phyloP scores from a whole-genome alignment of 1,140 invertebrate species.

The Ostrea edulis region DNA sequence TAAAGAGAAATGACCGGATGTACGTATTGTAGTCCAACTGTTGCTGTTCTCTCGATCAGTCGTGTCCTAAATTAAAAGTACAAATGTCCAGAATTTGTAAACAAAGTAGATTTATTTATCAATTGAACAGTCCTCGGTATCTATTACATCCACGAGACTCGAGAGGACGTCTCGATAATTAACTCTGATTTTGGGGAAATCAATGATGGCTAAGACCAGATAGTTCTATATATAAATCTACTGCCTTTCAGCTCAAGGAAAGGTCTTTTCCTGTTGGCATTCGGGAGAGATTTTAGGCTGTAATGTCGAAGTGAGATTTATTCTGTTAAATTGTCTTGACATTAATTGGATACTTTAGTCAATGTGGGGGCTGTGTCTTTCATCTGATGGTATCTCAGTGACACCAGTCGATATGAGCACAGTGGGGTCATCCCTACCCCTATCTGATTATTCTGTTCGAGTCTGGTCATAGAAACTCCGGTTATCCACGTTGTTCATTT shows the following conservation, averaged over 20 bases:
- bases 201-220: neutral
- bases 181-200: neutral
- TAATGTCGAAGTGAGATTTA: neutral
- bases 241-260: neutral
- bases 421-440: too few relatives aligned
- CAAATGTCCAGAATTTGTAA: neutral
- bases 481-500: too few relatives aligned
- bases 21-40: neutral
- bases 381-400: neutral
- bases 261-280: neutral
- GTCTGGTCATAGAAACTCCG: too few relatives aligned
- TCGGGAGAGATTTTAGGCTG: neutral
- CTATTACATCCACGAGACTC: neutral
- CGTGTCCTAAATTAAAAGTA: neutral
- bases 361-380: neutral
- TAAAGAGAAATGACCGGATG: too few relatives aligned
- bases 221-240: neutral
- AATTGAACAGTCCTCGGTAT: neutral
- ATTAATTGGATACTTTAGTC: neutral
- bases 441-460: too few relatives aligned
- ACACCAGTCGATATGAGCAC: too few relatives aligned
- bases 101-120: neutral
- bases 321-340: constrained; percentile 24
- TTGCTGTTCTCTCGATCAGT: neutral
- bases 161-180: neutral